Conservation (phyloP, 2,888 invertebrate species). For the Silvanus unidentatus region DNA sequence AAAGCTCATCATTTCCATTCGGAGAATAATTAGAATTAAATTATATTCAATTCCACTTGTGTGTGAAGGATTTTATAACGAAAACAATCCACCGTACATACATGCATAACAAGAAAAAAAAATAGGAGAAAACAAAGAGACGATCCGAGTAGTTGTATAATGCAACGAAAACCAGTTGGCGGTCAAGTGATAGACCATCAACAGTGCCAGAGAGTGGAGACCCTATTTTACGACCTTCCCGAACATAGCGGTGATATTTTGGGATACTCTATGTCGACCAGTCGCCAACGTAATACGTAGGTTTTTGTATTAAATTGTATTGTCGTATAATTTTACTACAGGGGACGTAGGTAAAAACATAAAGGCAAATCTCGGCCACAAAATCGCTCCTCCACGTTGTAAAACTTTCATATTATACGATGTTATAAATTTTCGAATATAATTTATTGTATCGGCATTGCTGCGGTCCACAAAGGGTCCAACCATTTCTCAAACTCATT, state of each 20-base stretch:
- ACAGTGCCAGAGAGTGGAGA: not conserved
- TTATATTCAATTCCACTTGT: too few species aligned
- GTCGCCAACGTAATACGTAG: too few species aligned
- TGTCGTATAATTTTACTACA: constrained; percentile 1
- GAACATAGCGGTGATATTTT: constrained; percentile 1
- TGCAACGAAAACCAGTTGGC: too few species aligned
- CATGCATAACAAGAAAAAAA: too few species aligned
- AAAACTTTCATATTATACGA: constrained; percentile 35
- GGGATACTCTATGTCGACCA: not conserved
- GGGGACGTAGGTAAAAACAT: constrained; percentile 21
- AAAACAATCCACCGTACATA: too few species aligned
- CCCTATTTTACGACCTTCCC: not conserved
- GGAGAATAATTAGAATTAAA: too few species aligned
- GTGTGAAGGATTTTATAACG: too few species aligned
- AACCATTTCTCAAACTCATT: too few species aligned
- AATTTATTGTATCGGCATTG: too few species aligned
- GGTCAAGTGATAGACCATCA: not conserved
- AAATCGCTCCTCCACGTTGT: constrained; percentile 24
- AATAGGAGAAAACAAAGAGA: not conserved
- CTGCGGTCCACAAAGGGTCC: too few species aligned
- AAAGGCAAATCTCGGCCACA: constrained; percentile 24
- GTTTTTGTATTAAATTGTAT: not conserved
- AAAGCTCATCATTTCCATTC: too few species aligned
- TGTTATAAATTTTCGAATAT: constrained; percentile 22
- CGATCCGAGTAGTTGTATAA: not conserved